A percentile compares a stretch with the other conserved stretches of the same genome.
Conservation (phyloP, 2,113 vertebrate genomes). For the Hydropotes inermis region DNA sequence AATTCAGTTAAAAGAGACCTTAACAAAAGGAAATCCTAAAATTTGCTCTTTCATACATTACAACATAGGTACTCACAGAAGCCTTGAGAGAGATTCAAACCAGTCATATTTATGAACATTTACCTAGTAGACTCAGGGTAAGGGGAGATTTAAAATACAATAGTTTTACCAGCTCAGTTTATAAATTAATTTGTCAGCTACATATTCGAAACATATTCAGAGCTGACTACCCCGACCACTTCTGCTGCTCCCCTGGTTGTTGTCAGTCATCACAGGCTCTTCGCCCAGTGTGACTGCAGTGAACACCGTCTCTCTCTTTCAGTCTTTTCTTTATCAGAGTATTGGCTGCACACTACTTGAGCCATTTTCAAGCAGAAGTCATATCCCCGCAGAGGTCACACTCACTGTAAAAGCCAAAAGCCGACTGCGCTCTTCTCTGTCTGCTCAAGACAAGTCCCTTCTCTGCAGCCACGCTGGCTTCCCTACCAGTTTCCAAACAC, state of each 20-base stretch:
- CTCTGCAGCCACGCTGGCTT: neutral
- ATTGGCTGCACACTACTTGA: neutral
- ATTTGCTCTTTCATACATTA: neutral
- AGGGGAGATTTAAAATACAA: neutral
- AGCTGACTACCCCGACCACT: neutral
- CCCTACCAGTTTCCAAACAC: neutral
- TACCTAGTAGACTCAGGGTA: neutral
- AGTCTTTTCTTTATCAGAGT: neutral
- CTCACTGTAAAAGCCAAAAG: neutral
- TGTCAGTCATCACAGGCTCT: neutral
- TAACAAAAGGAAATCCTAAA: neutral
- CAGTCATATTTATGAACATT: neutral
- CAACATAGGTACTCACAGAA: neutral
- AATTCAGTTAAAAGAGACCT: neutral
- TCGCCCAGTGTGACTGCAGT: fast-evolving
- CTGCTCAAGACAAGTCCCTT: too few species aligned
- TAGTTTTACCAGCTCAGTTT: neutral
- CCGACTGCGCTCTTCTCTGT: neutral
- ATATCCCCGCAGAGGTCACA: neutral
- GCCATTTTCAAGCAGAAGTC: neutral
- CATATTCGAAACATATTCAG: neutral
- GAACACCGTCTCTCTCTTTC: neutral
- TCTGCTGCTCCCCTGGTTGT: neutral
- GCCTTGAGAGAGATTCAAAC: neutral
- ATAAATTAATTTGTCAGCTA: neutral